Evolutionary conservation across 2,888 invertebrate species (phyloP), one percentile per base, ranked within the genome.

Genomic region (Oeneis ivallda): DNA sequence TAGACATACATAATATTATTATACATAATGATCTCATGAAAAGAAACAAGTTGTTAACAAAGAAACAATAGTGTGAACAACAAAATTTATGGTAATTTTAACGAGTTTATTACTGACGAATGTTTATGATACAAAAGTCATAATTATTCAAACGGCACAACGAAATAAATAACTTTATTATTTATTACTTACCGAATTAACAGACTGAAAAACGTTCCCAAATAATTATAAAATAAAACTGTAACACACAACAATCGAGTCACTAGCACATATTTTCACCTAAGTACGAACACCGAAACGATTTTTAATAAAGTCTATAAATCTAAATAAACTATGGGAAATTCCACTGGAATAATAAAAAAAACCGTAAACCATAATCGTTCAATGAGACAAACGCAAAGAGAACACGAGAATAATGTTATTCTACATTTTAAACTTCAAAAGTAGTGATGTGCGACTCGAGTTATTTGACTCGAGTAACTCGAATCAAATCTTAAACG

Each of bases 251-350:
- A 41, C 9, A 43, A n/a, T 19, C 8, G n/a, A 43, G 3, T 9
- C 57, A 57, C 57, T 57, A 15, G 43, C 57, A 43, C 57, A 57
- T n/a, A n/a, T n/a, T 57, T 57, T 37, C 54, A 54, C 54, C 37
- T 39, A 17, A 54, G 53, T 37, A 15, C 1, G 39, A 34, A 34
- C 50, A 54, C 54, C 11, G n/a, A 39, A 54, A 54, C 37, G 37
- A 15, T 11, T 10, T 3, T 17, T 15, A 37, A 8, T 37, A 39
- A 37, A 15, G 37, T 15, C n/a, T 37, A n/a, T 54, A 17, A 37
- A n/a, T 37, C 37, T 37, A 15, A 54, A 37, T 11, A 54, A 54
- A 37, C 32, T 52, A 52, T 37, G 37, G 37, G 54, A 39, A 54
- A 39, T 54, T 54, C 54, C 54, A 54, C 37, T 54, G 54, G 15